phyloP scores from a whole-genome alignment of 2,888 invertebrate genomes.

The Onthophagus sagittarius region DNA sequence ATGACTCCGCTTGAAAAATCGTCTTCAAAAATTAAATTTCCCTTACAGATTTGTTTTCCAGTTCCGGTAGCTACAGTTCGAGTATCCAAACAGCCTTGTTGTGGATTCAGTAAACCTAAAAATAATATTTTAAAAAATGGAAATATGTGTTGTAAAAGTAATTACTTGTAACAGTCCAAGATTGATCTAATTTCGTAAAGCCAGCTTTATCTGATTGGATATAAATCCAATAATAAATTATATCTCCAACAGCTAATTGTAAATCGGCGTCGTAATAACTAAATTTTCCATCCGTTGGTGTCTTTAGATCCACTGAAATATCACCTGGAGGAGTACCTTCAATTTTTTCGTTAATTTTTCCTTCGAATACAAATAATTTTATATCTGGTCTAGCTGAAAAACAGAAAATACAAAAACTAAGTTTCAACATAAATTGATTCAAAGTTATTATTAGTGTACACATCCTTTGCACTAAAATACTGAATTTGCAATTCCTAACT shows the following conservation, averaged over 20 bases:
- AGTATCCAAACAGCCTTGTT: not conserved
- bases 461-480: no score
- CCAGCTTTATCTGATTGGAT: slow-evolving; percentile 64
- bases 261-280: slow-evolving; percentile 60
- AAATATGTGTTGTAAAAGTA: not conserved
- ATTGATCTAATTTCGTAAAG: slow-evolving; percentile 61
- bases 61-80: slow-evolving; percentile 1
- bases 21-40: slow-evolving; percentile 58
- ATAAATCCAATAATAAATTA: slow-evolving; percentile 72
- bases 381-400: not conserved
- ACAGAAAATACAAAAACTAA: not conserved
- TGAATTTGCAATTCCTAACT: no score
- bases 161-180: slow-evolving; percentile 56
- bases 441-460: no score
- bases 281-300: slow-evolving; percentile 62
- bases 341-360: slow-evolving; percentile 70
- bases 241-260: slow-evolving; percentile 61
- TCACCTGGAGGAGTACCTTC: slow-evolving; percentile 65
- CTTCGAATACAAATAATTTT: slow-evolving; percentile 67
- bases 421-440: no score
- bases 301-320: slow-evolving; percentile 61
- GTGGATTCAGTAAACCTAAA: not conserved
- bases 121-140: not conserved
- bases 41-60: slow-evolving; percentile 20
- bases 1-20: slow-evolving; percentile 51